Conservation (phyloP, 2,888 invertebrate species). For the Sarcophaga variegata region DNA sequence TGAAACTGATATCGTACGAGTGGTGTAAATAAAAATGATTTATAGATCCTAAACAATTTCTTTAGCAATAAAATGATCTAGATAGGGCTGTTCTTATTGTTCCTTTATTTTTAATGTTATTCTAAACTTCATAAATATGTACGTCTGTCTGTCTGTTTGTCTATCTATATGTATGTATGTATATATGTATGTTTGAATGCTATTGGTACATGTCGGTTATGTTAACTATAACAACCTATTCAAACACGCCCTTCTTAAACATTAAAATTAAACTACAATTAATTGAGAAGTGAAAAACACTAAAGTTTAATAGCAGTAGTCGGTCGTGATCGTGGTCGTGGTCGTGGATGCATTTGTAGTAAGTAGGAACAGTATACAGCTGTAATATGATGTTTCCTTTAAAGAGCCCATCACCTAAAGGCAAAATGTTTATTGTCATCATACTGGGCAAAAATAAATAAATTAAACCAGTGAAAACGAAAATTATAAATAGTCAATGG, state of each 20-base stretch:
- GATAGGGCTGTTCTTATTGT: conserved; percentile 14
- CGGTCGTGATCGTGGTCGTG: not conserved
- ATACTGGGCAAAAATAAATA: conserved; percentile 45
- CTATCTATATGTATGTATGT: not conserved
- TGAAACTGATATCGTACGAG: not conserved
- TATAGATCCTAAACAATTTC: conserved; percentile 53
- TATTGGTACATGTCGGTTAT: conserved; percentile 6
- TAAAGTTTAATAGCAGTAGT: conserved; percentile 52
- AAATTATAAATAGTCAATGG: conserved; percentile 59
- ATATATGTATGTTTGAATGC: not conserved
- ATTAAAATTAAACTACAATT: conserved; percentile 70
- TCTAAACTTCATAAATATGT: conserved; percentile 35
- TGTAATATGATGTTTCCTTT: conserved; percentile 51
- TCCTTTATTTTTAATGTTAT: conserved; percentile 45
- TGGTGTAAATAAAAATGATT: conserved; percentile 30
- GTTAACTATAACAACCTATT: conserved; percentile 61
- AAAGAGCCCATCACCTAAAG: conserved; percentile 59
- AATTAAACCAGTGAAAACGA: conserved; percentile 41
- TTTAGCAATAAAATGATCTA: conserved; percentile 58
- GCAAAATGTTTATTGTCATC: conserved; percentile 69
- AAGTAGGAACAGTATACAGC: conserved; percentile 16
- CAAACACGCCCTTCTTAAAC: conserved; percentile 65
- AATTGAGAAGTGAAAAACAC: conserved; percentile 67
- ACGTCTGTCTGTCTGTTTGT: not conserved
- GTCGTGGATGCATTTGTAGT: not conserved